Evolutionary conservation across 37 sponge, comb jelly and placozoan genomes (phyloP).

Genomic region (Oopsacas minuta): DNA sequence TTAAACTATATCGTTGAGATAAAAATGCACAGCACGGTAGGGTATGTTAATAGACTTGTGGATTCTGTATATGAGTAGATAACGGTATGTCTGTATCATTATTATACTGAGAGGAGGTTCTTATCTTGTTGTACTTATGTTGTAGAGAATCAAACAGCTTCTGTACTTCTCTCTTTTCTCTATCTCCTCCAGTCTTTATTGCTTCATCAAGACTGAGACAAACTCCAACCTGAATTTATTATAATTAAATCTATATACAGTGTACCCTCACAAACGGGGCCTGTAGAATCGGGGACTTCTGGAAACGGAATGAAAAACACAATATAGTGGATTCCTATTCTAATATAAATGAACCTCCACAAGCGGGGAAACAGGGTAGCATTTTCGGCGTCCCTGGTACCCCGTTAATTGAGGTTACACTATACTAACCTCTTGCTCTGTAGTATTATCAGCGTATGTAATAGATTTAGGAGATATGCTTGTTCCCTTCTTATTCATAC

Average conservation of each 20-base stretch:
- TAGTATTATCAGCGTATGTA: too few species aligned
- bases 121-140: background rate
- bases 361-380: too few species aligned
- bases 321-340: too few species aligned
- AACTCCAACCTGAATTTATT: background rate
- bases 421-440: too few species aligned
- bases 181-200: background rate
- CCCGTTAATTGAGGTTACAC: too few species aligned
- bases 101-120: background rate
- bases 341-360: too few species aligned
- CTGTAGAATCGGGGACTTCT: too few species aligned
- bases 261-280: too few species aligned
- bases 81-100: background rate
- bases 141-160: background rate
- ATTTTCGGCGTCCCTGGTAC: too few species aligned
- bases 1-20: background rate
- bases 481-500: background rate
- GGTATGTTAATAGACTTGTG: background rate
- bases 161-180: background rate
- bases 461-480: too few species aligned
- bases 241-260: too few species aligned
- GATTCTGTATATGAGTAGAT: background rate
- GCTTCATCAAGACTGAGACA: background rate
- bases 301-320: too few species aligned
- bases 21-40: conserved; percentile 9